Evolutionary conservation across 2,888 invertebrate species (phyloP), one percentile per base, ranked within the genome.

Genomic region (Phaonia tiefii): DNA sequence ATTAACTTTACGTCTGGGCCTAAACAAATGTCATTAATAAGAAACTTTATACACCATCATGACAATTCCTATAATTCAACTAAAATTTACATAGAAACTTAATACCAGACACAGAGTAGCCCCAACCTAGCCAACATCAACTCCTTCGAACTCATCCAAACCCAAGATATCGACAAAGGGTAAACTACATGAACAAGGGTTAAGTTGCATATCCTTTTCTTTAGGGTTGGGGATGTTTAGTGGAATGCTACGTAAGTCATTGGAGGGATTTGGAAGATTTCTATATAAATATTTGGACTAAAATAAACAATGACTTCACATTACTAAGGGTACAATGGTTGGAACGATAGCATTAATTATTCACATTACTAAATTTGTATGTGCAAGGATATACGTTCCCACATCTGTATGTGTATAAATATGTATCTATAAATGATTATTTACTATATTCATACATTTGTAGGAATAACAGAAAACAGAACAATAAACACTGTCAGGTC

Each of bases 1-100:
- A 66, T 71, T 37, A 67, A 69, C 71, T 71, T 70, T 72, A 67
- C 75, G 65, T 56, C 13, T 51, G 67, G 72, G 65, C 78, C 81
- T 84, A 86, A 85, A 86, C 84, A 86, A 86, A 86, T 78, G 78
- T 80, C 85, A 86, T 87, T 86, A 86, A 86, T 86, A 86, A 86
- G 86, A 87, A 87, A 87, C 82, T 80, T 80, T 83, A 81, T 73
- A 73, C n/a, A n/a, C 76, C 75, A 42, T 72, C 37, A 54, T 72
- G 46, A 46, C 81, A 84, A 81, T 75, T 83, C 85, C 84, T 26
- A 46, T n/a, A 49, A 37, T 17, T 31, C 31, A 3, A 51, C 8
- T 20, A 54, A 67, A 75, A 73, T 75, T 78, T 81, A 75, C 81
- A 81, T 75, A 78, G 81, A 81, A 81, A 81, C 44, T 8, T 56